Evolutionary conservation across 1,140 invertebrate genomes (phyloP).

Genomic region (Diorhabda carinulata): DNA sequence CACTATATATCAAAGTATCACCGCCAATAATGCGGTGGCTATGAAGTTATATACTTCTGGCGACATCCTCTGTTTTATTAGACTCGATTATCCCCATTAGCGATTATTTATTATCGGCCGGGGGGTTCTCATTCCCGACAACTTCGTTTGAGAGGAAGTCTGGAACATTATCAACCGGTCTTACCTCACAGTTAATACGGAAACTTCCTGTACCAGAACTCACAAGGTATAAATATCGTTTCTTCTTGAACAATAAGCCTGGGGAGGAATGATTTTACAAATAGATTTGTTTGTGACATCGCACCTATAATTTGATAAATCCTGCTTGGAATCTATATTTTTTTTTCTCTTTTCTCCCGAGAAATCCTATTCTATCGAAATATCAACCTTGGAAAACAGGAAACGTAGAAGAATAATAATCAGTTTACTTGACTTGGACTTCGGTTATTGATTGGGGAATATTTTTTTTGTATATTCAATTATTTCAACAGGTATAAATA

Average conservation of each 20-base stretch:
- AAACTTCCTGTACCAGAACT: background rate
- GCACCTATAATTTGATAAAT: too few relatives aligned
- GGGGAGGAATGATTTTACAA: too few relatives aligned
- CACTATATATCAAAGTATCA: background rate
- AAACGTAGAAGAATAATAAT: too few relatives aligned
- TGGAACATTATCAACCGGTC: conserved; percentile 27
- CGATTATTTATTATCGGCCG: conserved; percentile 31
- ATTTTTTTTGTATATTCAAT: too few relatives aligned
- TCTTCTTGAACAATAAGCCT: background rate
- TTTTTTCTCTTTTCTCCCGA: too few relatives aligned
- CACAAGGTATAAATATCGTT: background rate
- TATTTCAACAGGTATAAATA: too few relatives aligned
- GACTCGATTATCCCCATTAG: conserved; percentile 29
- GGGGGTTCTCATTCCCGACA: conserved; percentile 23
- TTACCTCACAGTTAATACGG: conserved; percentile 27
- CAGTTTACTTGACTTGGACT: too few relatives aligned
- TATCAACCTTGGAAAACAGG: too few relatives aligned
- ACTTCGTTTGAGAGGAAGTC: conserved; percentile 18
- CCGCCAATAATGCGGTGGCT: background rate
- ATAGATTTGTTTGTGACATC: too few relatives aligned
- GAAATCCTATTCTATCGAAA: too few relatives aligned
- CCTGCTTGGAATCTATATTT: too few relatives aligned
- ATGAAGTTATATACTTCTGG: conserved; percentile 3
- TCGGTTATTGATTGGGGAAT: too few relatives aligned
- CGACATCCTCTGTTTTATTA: conserved; percentile 26